Base-by-base conservation (phyloP, 2,113 vertebrate genomes). In the Nyctereutes procyonoides region DNA sequence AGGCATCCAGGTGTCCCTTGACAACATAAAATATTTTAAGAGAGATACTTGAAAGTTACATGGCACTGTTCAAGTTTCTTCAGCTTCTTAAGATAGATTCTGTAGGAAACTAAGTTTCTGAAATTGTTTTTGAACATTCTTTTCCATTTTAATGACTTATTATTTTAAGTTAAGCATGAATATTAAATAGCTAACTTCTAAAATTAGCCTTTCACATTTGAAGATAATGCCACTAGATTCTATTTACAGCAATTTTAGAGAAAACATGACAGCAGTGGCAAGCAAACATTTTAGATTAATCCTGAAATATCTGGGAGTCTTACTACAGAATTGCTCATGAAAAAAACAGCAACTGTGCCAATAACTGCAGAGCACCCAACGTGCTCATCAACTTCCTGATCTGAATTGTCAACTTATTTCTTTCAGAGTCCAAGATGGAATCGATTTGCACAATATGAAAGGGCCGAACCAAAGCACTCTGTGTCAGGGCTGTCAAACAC, bases 271-370 rank as follows among this genome's bases (percentile, higher is more conserved):
- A 93, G 55, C 16, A 80, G 80, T 8, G 32, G 65, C 82, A 80
- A 90, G 56, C 22, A 97, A 92, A 97, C 53, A 73, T 69, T 94
- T 97, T 28, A 95, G 80, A 92, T 74, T 90, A 96, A 95, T 84
- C 79, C 48, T 79, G 69, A 96, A 97, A 89, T 55, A 84, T 51
- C 28, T 69, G 43, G 8, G 62, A 90, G 58, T 77, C 55, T 35
- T 71, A 48, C 53, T 86, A 84, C 6, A 73, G 85, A 93, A 93
- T 8, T 79, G 24, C 69, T 86, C 26, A 30, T 22, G n/a, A 73
- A 65, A 90, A 90, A 96, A 80, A 15, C 24, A 91, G 67, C 84
- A 96, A 96, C 56, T 53, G 24, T 79, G 77, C 22, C 83, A 93
- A 26, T 86, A 93, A 92, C 94, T 43, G 48, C 35, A 74, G 58